phyloP scores from a whole-genome alignment of 2,797 vertebrate genomes.

The Anniella stebbinsi region DNA sequence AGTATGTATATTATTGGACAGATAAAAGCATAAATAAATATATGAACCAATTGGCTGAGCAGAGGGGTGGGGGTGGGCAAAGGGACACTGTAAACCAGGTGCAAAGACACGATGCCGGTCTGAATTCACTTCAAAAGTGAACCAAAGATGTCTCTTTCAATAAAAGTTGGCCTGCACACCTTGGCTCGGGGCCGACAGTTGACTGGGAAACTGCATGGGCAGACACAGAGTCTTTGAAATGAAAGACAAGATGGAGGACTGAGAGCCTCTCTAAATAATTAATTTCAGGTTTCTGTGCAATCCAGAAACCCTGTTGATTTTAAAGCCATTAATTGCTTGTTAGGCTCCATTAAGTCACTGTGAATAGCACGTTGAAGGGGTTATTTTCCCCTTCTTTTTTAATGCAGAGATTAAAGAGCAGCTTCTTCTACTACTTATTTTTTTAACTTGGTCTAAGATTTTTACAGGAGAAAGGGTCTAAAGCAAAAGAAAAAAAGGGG shows the following conservation, averaged over 20 bases:
- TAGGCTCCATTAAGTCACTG: constrained; percentile 74
- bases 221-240: constrained; percentile 65
- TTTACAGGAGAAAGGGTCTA: constrained; percentile 40
- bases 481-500: constrained; percentile 39
- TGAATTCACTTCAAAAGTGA: not conserved
- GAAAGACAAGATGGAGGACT: constrained; percentile 61
- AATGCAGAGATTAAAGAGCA: constrained; percentile 45
- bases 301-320: constrained; percentile 58
- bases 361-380: constrained; percentile 58
- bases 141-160: not conserved
- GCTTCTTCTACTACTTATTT: not conserved
- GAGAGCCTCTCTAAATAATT: constrained; percentile 75
- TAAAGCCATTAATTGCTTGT: constrained; percentile 73
- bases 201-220: constrained; percentile 61
- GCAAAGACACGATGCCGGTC: not conserved
- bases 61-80: not conserved
- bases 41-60: not conserved
- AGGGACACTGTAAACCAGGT: not conserved
- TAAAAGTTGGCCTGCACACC: constrained; percentile 27
- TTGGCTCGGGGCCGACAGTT: constrained; percentile 34
- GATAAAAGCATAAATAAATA: not conserved
- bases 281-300: constrained; percentile 67
- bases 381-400: not conserved
- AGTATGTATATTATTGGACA: no score
- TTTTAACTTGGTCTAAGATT: constrained; percentile 47